Conservation (phyloP, 2,113 vertebrate genomes). For the Psammodynastes pulverulentus region DNA sequence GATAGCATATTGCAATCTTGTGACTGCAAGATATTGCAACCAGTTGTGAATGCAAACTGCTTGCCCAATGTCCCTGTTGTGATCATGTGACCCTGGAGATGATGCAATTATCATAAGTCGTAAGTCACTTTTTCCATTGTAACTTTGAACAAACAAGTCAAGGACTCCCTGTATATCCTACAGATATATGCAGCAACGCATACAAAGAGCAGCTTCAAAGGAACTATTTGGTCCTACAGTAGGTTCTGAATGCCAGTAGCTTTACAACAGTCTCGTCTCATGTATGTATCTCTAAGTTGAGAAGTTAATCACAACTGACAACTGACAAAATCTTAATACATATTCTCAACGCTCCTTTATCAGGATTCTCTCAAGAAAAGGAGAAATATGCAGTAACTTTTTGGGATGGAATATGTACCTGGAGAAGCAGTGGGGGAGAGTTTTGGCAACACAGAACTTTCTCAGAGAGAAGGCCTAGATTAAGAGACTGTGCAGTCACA, state of each 20-base stretch:
- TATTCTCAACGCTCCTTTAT: background rate
- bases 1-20: background rate
- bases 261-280: background rate
- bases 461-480: background rate
- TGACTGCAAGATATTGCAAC: background rate
- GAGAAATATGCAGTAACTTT: background rate
- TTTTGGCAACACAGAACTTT: background rate
- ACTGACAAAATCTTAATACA: background rate
- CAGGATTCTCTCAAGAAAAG: background rate
- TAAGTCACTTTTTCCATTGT: background rate
- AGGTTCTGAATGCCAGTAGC: background rate
- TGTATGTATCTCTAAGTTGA: background rate
- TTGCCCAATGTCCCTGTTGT: background rate
- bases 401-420: background rate
- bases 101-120: background rate
- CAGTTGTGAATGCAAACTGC: background rate
- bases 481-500: background rate
- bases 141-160: background rate
- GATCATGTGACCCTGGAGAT: background rate
- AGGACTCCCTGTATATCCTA: background rate
- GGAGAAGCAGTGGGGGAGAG: background rate
- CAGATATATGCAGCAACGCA: background rate
- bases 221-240: background rate
- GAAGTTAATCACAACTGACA: background rate
- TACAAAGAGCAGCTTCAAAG: background rate